These are phyloP conservation scores for Hyperoplus lanceolatus DNA, from an alignment of 2,797 vertebrate genomes.

Conservation along the genomic window DNA sequence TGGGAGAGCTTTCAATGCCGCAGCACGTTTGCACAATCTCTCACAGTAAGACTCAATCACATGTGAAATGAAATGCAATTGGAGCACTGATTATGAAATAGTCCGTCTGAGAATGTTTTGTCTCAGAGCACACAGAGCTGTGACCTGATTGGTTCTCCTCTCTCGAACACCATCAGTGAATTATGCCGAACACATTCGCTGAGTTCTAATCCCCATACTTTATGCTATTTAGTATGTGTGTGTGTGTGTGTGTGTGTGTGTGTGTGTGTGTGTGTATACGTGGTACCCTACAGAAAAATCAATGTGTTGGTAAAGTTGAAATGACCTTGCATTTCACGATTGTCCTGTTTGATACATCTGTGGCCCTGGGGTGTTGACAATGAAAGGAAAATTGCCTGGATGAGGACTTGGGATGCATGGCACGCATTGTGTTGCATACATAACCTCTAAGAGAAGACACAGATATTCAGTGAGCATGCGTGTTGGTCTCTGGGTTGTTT, in stretches of 20 bases:
- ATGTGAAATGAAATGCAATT: not conserved
- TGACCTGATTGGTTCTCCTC: slow-evolving; percentile 23
- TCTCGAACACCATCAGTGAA: not conserved
- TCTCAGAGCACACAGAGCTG: not conserved
- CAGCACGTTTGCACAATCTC: not conserved
- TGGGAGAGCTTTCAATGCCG: not conserved
- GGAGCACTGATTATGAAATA: slow-evolving; percentile 13
- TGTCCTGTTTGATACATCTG: slow-evolving; percentile 13
- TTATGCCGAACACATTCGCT: too few species aligned
- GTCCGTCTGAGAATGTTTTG: not conserved
- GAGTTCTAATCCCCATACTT: too few species aligned
- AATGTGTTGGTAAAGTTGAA: slow-evolving; percentile 10
- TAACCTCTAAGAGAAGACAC: slow-evolving; percentile 3
- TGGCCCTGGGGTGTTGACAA: slow-evolving; percentile 15
- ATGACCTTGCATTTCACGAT: slow-evolving; percentile 31
- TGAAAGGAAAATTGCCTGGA: not conserved
- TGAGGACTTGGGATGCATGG: slow-evolving; percentile 9
- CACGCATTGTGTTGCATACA: not conserved
- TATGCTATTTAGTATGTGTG: too few species aligned
- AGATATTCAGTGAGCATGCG: not conserved
- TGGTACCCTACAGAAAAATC: slow-evolving; percentile 14
- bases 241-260: not conserved
- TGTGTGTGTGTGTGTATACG: not conserved
- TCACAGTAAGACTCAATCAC: not conserved
- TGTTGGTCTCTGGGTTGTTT: not conserved